These are phyloP conservation scores for Eudyptes chrysolophus DNA, from an alignment of 2,113 vertebrate species.

Conservation along the genomic window DNA sequence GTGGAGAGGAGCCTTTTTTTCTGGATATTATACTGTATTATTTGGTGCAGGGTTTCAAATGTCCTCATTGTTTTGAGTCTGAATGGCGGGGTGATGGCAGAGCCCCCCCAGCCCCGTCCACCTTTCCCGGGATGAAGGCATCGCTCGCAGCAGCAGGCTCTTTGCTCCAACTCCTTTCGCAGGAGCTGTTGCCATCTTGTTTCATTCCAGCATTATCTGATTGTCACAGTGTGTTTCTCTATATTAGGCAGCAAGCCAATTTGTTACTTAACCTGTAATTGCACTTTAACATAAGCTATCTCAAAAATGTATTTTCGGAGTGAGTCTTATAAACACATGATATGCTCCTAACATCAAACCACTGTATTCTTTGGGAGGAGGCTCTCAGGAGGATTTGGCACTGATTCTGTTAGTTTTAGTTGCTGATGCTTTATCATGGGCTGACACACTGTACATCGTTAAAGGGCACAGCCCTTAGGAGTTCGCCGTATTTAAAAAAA, in stretches of 20 bases:
- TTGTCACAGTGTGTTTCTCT: conserved; percentile 52
- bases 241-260: conserved; percentile 47
- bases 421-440: not conserved
- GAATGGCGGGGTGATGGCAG: not conserved
- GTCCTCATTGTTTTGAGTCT: accelerated
- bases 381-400: not conserved
- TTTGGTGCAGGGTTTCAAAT: not conserved
- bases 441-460: not conserved
- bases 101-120: not conserved
- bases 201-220: conserved; percentile 58
- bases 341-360: not conserved
- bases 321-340: conserved; percentile 6
- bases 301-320: conserved; percentile 49
- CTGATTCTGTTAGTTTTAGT: not conserved
- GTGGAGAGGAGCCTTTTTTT: not conserved
- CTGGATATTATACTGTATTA: not conserved
- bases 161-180: not conserved
- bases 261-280: conserved; percentile 72
- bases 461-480: not conserved
- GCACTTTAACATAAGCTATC: conserved; percentile 59
- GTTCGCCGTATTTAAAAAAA: not conserved
- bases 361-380: not conserved
- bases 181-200: conserved; percentile 33
- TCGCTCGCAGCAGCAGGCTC: not conserved
- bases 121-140: conserved; percentile 17